Conservation (phyloP, 2,113 vertebrate species). For the Myrmecophaga tridactyla region DNA sequence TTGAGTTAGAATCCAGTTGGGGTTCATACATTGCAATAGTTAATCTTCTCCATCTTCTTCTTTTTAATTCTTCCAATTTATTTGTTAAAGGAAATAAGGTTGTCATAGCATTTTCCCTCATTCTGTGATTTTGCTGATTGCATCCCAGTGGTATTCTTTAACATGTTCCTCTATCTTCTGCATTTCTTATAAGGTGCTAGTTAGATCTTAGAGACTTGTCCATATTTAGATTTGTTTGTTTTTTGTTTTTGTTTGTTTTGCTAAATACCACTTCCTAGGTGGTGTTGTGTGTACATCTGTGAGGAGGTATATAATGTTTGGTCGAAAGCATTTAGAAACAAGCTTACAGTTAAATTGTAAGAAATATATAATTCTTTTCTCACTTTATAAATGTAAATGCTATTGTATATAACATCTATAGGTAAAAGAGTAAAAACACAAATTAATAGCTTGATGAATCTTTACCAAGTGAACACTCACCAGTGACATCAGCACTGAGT, state of each 20-base stretch:
- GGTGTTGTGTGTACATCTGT: neutral
- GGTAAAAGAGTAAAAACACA: conserved; percentile 26
- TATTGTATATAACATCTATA: neutral
- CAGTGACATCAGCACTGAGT: neutral
- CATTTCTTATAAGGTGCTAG: conserved; percentile 14
- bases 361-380: neutral
- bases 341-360: neutral
- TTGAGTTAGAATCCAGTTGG: conserved; percentile 16
- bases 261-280: conserved; percentile 1
- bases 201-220: conserved; percentile 10
- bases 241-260: neutral
- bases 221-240: neutral
- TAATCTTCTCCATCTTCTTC: neutral
- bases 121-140: neutral
- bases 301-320: neutral
- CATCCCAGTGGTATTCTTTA: neutral
- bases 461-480: neutral
- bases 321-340: conserved; percentile 17
- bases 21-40: neutral
- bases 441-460: neutral
- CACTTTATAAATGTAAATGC: neutral
- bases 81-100: neutral
- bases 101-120: neutral
- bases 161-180: neutral
- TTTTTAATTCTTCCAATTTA: neutral